Evolutionary conservation across 2,797 vertebrate genomes (phyloP).

Genomic region (Melanotaenia nigrans): DNA sequence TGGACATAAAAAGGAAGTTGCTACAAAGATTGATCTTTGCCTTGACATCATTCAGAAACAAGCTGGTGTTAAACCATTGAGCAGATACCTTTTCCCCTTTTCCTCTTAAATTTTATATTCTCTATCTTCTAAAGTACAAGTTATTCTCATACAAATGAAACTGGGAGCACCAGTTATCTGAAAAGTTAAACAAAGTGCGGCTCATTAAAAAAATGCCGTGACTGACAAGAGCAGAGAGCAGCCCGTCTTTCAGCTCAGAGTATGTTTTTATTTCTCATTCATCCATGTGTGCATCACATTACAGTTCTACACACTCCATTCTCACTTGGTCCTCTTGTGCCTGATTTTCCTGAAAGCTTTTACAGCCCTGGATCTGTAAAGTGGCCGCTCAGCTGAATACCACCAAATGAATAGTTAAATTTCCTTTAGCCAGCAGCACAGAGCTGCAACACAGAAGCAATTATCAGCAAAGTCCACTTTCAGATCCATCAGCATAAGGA

Average conservation of each 20-base stretch:
- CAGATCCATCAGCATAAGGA: slow-evolving; percentile 29
- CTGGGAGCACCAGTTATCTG: not conserved
- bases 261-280: slow-evolving; percentile 42
- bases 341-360: slow-evolving; percentile 55
- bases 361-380: slow-evolving; percentile 50
- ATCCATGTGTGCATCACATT: slow-evolving; percentile 45
- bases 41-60: slow-evolving; percentile 2
- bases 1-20: no score
- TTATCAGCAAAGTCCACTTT: slow-evolving; percentile 51
- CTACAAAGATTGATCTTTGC: not conserved
- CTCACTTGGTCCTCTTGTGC: slow-evolving; percentile 41
- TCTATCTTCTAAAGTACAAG: not conserved
- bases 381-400: slow-evolving; percentile 57
- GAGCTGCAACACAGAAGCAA: slow-evolving; percentile 51
- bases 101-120: not conserved
- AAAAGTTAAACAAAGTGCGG: not conserved
- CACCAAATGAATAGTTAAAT: slow-evolving; percentile 42
- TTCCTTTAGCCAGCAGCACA: slow-evolving; percentile 45
- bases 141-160: not conserved
- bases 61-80: not conserved
- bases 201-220: not conserved
- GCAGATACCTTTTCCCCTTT: not conserved
- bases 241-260: slow-evolving; percentile 13
- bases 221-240: slow-evolving; percentile 12
- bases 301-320: slow-evolving; percentile 45